These are phyloP conservation scores for Pogonocichla stellata DNA, from an alignment of 2,113 vertebrate species.

Conservation along the genomic window DNA sequence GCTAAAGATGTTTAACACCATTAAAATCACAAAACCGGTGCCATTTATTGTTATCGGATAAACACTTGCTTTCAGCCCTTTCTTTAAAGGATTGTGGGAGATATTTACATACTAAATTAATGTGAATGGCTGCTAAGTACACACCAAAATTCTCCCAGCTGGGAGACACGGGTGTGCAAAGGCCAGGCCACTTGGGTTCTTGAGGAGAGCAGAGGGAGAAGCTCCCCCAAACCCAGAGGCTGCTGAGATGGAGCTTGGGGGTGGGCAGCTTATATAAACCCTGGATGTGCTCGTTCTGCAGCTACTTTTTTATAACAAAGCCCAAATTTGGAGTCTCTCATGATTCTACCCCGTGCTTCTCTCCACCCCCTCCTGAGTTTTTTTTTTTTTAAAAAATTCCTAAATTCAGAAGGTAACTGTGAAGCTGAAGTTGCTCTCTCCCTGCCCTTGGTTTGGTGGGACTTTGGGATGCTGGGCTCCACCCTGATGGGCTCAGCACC, in stretches of 20 bases:
- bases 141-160: not conserved
- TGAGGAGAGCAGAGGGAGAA: not conserved
- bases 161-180: not conserved
- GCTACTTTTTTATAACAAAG: not conserved
- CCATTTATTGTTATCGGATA: not conserved
- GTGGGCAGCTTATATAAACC: not conserved
- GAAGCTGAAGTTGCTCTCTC: not conserved
- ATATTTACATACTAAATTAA: not conserved
- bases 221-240: not conserved
- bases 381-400: not conserved
- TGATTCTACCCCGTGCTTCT: not conserved
- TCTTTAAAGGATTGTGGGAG: not conserved
- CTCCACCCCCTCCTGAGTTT: not conserved
- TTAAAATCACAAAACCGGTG: not conserved
- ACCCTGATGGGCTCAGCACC: not conserved
- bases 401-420: not conserved
- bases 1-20: not conserved
- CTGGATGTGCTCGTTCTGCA: not conserved
- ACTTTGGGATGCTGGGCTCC: not conserved
- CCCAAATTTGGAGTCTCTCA: conserved; percentile 1
- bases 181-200: not conserved
- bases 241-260: not conserved
- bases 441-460: not conserved
- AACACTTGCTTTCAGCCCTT: not conserved
- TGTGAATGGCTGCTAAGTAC: not conserved